Evolutionary conservation across 2,113 vertebrate species (phyloP), one percentile per base, ranked within the genome.

Genomic region (Xenus cinereus): DNA sequence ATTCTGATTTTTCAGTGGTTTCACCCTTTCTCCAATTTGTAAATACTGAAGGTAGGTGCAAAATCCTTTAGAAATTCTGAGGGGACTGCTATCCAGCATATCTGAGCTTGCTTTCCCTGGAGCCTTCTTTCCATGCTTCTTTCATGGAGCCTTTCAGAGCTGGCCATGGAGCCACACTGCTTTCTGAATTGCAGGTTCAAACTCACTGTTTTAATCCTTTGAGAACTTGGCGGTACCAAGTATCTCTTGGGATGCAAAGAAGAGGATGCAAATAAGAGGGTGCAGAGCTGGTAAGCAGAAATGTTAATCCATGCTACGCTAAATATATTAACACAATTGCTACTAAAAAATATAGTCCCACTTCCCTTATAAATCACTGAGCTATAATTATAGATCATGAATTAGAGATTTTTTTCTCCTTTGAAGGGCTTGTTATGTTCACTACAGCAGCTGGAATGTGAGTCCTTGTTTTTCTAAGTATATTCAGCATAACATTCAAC

Each of bases 141-240:
- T 57, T 67, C 24, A 8, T 8, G 26, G 45, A 64, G 12, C 17
- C 19, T 53, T 45, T 67, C 14, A 22, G 79, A 46, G 46, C 46
- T 53, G 18, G 20, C 43, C 0, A 0, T 33, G 45, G 62, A 72
- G 53, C 39, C 39, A 48, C 39, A 14, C 7, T 39, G 30, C 1
- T 26, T 16, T 56, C 14, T n/a, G 57, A 85, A 66, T 1, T 79
- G 27, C 53, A 32, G 28, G 39, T 80, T 88, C 39, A 83, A 73
- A 68, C n/a, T 26, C 68, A 18, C 11, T 9, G 23, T 12, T 84
- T 54, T 39, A 37, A 24, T 57, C 50, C 50, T 60, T 66, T 56
- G 30, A 66, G 48, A 45, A 39, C 10, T 8, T 21, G 9, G 32
- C 60, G 66, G 11, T 12, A 39, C 16, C 28, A n/a, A 21, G 4